phyloP scores from a whole-genome alignment of 1,140 invertebrate species.

The Lutraria rhynchaena region DNA sequence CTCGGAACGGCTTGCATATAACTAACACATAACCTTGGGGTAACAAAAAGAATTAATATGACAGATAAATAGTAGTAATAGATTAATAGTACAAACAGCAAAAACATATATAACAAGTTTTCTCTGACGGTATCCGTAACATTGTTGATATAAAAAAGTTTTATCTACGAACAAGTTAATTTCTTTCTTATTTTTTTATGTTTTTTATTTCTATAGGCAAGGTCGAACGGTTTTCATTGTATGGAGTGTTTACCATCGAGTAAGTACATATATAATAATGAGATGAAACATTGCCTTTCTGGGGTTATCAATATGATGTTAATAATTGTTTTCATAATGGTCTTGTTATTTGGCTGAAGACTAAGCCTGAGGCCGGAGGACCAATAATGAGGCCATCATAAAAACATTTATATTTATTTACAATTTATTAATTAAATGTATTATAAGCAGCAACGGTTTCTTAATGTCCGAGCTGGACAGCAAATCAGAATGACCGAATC shows the following conservation, averaged over 20 bases:
- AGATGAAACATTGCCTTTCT: neutral
- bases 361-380: neutral
- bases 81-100: neutral
- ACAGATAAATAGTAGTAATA: neutral
- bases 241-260: slow-evolving; percentile 37
- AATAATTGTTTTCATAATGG: too few species aligned
- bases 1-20: neutral
- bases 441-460: neutral
- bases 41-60: neutral
- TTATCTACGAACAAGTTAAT: neutral
- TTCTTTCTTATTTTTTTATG: neutral
- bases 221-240: slow-evolving; percentile 8
- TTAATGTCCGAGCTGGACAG: neutral
- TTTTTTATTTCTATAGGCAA: slow-evolving; percentile 5
- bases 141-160: neutral
- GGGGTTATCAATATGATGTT: neutral
- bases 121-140: neutral
- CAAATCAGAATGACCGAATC: too few species aligned
- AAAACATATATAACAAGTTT: neutral
- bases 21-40: neutral
- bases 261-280: neutral
- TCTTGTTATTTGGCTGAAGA: neutral
- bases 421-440: neutral
- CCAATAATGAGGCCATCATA: neutral
- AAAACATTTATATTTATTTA: neutral